Evolutionary conservation across 2,797 vertebrate genomes (phyloP).

Genomic region (Scolopax rusticola): DNA sequence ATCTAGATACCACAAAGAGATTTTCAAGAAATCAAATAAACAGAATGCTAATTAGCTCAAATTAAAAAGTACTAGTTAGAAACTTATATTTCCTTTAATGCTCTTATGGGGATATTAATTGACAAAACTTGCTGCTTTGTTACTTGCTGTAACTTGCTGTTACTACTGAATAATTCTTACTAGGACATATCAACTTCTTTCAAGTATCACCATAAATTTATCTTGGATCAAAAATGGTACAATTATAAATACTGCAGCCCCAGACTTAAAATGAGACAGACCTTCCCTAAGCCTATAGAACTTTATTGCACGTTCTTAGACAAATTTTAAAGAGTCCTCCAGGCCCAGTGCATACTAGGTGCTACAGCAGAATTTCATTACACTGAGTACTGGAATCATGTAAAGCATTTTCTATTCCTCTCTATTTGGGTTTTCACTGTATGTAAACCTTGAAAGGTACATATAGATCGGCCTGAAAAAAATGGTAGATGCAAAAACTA

Average conservation of each 20-base stretch:
- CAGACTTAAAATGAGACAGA: not conserved
- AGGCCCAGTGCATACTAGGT: not conserved
- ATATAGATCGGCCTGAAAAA: not conserved
- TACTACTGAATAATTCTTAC: not conserved
- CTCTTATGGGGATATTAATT: not conserved
- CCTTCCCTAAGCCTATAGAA: not conserved
- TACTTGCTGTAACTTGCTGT: not conserved
- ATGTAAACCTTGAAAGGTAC: not conserved
- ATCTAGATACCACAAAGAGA: not conserved
- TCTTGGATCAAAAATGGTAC: not conserved
- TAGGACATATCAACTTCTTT: not conserved
- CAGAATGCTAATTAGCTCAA: not conserved
- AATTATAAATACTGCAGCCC: not conserved
- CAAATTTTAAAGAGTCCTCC: not conserved
- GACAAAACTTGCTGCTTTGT: not conserved
- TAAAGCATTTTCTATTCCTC: not conserved
- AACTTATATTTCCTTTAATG: not conserved
- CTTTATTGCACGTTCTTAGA: not conserved
- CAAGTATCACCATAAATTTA: not conserved
- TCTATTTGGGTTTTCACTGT: not conserved
- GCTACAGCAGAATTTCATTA: not conserved
- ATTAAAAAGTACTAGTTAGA: not conserved
- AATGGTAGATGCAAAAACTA: not conserved
- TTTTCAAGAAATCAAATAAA: slow-evolving; percentile 2
- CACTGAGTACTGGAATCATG: not conserved